A percentile compares a stretch with the other conserved stretches of the same genome.
These are phyloP conservation scores for Calephelis nemesis DNA, from an alignment of 1,140 invertebrate species.

Conservation along the genomic window DNA sequence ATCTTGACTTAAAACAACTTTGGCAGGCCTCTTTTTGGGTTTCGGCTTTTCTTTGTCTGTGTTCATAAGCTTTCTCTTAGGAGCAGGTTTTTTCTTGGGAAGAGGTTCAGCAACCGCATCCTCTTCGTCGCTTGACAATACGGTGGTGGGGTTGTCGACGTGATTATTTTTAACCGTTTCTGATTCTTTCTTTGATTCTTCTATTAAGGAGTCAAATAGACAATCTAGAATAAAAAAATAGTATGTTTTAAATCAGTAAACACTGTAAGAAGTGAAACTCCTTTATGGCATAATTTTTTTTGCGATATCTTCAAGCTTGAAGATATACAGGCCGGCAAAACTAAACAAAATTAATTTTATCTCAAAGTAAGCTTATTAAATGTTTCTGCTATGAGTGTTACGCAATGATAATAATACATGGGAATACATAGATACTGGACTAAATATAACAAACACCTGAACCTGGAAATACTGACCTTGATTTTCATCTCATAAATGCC, in stretches of 20 bases:
- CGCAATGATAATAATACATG: no score
- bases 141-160: slow-evolving; percentile 43
- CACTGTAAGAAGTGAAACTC: background rate
- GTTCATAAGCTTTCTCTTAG: slow-evolving; percentile 64
- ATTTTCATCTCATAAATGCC: no score
- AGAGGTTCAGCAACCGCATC: slow-evolving; percentile 29
- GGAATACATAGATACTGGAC: no score
- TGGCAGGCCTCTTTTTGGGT: slow-evolving; percentile 63
- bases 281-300: no score
- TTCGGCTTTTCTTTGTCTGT: slow-evolving; percentile 43
- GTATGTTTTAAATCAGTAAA: background rate
- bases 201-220: slow-evolving; percentile 76
- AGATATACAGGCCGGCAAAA: no score
- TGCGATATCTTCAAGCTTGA: no score
- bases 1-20: slow-evolving; percentile 51
- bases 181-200: slow-evolving; percentile 67
- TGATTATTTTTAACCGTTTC: slow-evolving; percentile 40
- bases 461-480: no score
- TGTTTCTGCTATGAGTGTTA: no score
- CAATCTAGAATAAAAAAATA: slow-evolving; percentile 55
- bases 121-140: slow-evolving; percentile 60
- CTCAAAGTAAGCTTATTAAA: no score
- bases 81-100: slow-evolving; percentile 63
- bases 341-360: no score
- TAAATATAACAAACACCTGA: no score